Evolutionary conservation across 2,113 vertebrate species (phyloP).

Genomic region (Gallinago media): DNA sequence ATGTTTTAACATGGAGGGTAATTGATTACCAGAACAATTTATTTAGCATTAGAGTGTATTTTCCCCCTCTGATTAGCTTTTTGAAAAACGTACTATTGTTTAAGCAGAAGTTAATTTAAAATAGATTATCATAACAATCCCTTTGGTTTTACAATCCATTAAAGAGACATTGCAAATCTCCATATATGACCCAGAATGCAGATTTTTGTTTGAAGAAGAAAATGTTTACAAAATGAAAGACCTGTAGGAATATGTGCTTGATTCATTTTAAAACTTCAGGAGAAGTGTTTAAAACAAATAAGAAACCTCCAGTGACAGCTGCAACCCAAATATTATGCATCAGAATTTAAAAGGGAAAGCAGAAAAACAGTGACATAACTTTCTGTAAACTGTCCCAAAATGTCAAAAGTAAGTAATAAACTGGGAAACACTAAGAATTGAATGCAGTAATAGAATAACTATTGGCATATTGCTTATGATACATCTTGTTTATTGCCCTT

Average conservation of each 20-base stretch:
- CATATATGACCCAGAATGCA: constrained; percentile 59
- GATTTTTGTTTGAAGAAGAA: constrained; percentile 57
- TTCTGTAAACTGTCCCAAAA: neutral
- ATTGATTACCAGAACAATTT: constrained; percentile 17
- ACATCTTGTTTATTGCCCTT: neutral
- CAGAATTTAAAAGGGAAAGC: constrained; percentile 30
- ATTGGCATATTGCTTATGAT: neutral
- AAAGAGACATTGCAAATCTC: constrained; percentile 39
- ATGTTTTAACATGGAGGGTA: neutral
- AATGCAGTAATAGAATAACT: neutral
- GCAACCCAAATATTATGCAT: neutral
- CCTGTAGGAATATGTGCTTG: constrained; percentile 47
- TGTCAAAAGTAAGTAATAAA: neutral
- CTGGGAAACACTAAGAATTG: neutral
- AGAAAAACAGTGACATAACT: neutral
- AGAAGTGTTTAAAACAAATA: constrained; percentile 21
- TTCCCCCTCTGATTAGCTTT: constrained; percentile 17
- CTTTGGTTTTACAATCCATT: constrained; percentile 51
- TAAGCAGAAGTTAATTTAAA: constrained; percentile 59
- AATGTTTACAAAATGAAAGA: constrained; percentile 50
- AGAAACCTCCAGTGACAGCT: constrained; percentile 1
- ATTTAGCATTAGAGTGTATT: constrained; percentile 1
- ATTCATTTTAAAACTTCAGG: constrained; percentile 20
- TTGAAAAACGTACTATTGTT: constrained; percentile 21
- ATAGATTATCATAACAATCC: constrained; percentile 42